Evolutionary conservation across 1,140 invertebrate genomes (phyloP).

Genomic region (Popillia japonica): DNA sequence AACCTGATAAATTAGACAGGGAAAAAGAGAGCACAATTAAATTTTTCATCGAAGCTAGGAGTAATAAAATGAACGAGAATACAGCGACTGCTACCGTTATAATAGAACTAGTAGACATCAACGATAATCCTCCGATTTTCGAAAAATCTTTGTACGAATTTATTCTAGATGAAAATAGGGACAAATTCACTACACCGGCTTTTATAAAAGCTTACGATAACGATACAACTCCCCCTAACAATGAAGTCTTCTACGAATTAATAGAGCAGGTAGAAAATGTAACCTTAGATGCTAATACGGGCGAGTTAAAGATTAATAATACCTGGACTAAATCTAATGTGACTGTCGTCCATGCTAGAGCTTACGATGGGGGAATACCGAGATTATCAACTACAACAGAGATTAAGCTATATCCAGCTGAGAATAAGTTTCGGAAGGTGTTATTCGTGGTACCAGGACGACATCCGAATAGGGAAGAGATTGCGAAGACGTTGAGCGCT

Average conservation of each 20-base stretch:
- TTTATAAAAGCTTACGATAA: slow-evolving; percentile 82
- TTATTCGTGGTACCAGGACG: slow-evolving; percentile 80
- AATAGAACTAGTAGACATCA: slow-evolving; percentile 82
- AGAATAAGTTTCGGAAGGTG: slow-evolving; percentile 73
- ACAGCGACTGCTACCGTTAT: slow-evolving; percentile 75
- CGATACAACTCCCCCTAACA: slow-evolving; percentile 86
- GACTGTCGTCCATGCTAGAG: slow-evolving; percentile 73
- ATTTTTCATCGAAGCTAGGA: slow-evolving; percentile 84
- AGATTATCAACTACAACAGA: slow-evolving; percentile 71
- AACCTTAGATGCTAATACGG: slow-evolving; percentile 77
- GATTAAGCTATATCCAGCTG: slow-evolving; percentile 74
- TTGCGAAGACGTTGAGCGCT: slow-evolving; percentile 75
- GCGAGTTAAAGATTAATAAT: slow-evolving; percentile 63
- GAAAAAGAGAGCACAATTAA: neutral
- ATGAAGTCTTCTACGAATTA: slow-evolving; percentile 84
- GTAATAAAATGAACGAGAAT: slow-evolving; percentile 83
- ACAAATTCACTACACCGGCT: slow-evolving; percentile 75
- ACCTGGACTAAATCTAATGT: slow-evolving; percentile 63
- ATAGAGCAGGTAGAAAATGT: slow-evolving; percentile 60
- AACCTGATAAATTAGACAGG: slow-evolving; percentile 75
- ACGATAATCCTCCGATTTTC: slow-evolving; percentile 87
- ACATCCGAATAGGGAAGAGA: slow-evolving; percentile 74
- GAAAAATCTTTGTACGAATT: slow-evolving; percentile 83
- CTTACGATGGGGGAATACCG: slow-evolving; percentile 83
- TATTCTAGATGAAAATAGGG: slow-evolving; percentile 75